Evolutionary conservation across 2,113 vertebrate genomes (phyloP).

Genomic region (Mustelus asterias): DNA sequence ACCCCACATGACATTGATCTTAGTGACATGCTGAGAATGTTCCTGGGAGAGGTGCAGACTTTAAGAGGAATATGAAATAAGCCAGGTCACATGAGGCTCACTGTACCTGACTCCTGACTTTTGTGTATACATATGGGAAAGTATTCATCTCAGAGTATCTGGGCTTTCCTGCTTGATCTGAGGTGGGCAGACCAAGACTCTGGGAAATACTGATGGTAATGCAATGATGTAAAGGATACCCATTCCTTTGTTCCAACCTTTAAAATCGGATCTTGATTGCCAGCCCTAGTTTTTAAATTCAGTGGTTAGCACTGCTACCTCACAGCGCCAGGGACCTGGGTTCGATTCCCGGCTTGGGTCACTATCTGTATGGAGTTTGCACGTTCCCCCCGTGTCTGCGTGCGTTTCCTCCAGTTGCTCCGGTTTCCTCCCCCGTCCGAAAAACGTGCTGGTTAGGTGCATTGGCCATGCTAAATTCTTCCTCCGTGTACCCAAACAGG

Average conservation of each 20-base stretch:
- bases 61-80: neutral
- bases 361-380: too few relatives aligned
- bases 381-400: too few relatives aligned
- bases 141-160: neutral
- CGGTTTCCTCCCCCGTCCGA: too few relatives aligned
- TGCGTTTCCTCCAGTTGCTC: too few relatives aligned
- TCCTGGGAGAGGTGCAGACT: neutral
- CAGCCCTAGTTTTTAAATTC: neutral
- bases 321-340: too few relatives aligned
- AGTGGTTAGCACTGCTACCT: too few relatives aligned
- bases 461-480: too few relatives aligned
- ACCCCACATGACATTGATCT: neutral
- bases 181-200: neutral
- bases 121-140: neutral
- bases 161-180: neutral
- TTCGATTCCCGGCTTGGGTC: too few relatives aligned
- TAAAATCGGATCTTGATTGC: neutral
- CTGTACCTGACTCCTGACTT: neutral
- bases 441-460: too few relatives aligned
- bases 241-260: neutral
- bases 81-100: too few relatives aligned
- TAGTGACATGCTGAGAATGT: neutral
- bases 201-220: neutral
- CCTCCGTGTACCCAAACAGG: too few relatives aligned
- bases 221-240: neutral